Percentiles rank a stretch among this genome's conserved stretches.
Conservation (phyloP, 2,888 invertebrate species). For the Eulithis prunata region DNA sequence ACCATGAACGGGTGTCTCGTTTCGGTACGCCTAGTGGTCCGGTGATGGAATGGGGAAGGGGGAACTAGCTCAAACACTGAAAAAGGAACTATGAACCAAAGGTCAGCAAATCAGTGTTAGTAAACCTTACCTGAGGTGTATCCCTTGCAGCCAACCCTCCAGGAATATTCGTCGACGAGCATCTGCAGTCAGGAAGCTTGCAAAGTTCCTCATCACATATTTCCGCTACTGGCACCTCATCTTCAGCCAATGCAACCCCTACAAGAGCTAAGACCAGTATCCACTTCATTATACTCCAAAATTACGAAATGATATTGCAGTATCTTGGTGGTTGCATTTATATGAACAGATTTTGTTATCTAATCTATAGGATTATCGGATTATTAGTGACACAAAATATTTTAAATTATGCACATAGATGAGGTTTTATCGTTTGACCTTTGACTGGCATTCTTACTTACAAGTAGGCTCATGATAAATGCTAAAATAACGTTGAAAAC, state of each 20-base stretch:
- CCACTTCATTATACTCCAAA: constrained; percentile 21
- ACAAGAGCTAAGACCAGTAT: constrained; percentile 17
- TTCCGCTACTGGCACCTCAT: constrained; percentile 51
- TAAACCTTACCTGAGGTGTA: constrained; percentile 79
- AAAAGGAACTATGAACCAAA: too few species aligned
- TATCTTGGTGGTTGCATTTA: neutral
- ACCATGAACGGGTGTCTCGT: too few species aligned
- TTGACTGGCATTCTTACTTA: too few species aligned
- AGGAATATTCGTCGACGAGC: constrained; percentile 76
- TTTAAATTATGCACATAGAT: too few species aligned
- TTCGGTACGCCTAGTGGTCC: too few species aligned
- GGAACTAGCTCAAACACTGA: too few species aligned
- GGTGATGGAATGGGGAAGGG: too few species aligned
- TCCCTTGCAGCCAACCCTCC: constrained; percentile 67
- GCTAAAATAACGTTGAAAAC: too few species aligned
- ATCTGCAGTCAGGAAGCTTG: constrained; percentile 81
- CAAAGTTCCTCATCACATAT: constrained; percentile 68
- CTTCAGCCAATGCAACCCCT: constrained; percentile 34
- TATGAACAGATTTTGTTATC: neutral
- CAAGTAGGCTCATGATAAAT: too few species aligned
- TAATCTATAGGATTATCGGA: neutral
- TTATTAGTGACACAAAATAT: too few species aligned
- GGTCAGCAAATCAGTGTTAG: neutral
- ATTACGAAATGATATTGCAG: neutral
- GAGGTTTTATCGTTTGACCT: too few species aligned